Percentiles rank a stretch among this genome's conserved stretches.
These are phyloP conservation scores for Chrysolina oricalcia DNA, from an alignment of 2,888 invertebrate species.

Conservation along the genomic window DNA sequence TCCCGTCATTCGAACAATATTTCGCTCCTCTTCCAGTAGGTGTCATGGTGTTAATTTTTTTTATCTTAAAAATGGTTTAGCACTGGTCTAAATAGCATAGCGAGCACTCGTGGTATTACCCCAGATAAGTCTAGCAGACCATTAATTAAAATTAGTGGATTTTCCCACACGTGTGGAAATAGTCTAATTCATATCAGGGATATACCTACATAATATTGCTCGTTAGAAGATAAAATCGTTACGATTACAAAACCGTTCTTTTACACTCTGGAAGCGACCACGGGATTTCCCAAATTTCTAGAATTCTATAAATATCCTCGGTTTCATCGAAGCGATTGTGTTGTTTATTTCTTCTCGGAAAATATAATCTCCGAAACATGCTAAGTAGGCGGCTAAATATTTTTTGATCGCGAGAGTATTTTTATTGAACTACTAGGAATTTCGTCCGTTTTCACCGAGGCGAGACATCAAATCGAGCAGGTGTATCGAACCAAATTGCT, in stretches of 20 bases:
- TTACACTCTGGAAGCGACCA: not conserved
- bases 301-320: not conserved
- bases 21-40: no score
- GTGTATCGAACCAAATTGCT: not conserved
- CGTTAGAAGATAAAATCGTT: no score
- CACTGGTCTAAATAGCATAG: no score
- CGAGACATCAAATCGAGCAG: not conserved
- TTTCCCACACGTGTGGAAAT: no score
- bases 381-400: constrained; percentile 5
- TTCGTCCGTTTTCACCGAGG: not conserved
- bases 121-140: no score
- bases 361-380: constrained; percentile 1
- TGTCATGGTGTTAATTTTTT: no score
- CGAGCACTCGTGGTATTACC: no score
- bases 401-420: not conserved
- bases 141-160: no score
- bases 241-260: not conserved
- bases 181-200: no score
- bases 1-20: no score
- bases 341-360: constrained; percentile 13
- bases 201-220: no score
- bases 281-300: constrained; percentile 19
- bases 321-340: constrained; percentile 11
- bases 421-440: constrained; percentile 5
- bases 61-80: no score